These are phyloP conservation scores for Acanthaster planci DNA, from an alignment of 35 echinoderm and acorn worm species.

Conservation along the genomic window DNA sequence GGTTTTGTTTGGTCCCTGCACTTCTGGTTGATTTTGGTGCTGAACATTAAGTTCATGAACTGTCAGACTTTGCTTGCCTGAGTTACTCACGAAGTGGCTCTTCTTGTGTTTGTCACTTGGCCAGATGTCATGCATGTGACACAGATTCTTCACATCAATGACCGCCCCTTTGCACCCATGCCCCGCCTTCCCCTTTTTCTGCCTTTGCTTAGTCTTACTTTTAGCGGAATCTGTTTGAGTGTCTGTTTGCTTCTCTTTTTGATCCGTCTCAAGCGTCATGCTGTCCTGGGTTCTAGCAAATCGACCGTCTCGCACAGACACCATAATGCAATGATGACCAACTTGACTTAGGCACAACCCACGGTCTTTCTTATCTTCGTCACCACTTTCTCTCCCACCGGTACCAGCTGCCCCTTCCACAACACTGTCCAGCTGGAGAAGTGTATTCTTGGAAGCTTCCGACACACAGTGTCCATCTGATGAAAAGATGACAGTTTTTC, in stretches of 20 bases:
- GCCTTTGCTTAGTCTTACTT: neutral
- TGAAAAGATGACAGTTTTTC: neutral
- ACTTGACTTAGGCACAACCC: conserved; percentile 42
- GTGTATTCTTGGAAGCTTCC: too few relatives aligned
- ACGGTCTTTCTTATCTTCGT: neutral
- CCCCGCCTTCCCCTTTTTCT: neutral
- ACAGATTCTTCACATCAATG: neutral
- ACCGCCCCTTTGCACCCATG: neutral
- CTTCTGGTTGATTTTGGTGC: neutral
- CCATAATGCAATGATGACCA: conserved; percentile 48
- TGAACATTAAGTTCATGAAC: neutral
- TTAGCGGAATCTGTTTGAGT: neutral
- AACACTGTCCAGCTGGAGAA: too few relatives aligned
- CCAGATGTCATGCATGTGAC: neutral
- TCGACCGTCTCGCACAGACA: conserved; percentile 13
- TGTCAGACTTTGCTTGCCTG: neutral
- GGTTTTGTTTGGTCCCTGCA: neutral
- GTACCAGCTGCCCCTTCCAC: too few relatives aligned
- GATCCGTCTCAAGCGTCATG: neutral
- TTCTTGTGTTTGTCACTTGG: conserved; percentile 19
- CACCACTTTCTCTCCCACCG: too few relatives aligned
- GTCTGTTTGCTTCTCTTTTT: neutral
- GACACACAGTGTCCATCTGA: neutral
- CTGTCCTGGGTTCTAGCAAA: neutral
- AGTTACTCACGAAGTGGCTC: neutral